A percentile compares a stretch with the other conserved stretches of the same genome.
Evolutionary conservation across 2,888 invertebrate species (phyloP).

Genomic region (Hyposoter didymator): DNA sequence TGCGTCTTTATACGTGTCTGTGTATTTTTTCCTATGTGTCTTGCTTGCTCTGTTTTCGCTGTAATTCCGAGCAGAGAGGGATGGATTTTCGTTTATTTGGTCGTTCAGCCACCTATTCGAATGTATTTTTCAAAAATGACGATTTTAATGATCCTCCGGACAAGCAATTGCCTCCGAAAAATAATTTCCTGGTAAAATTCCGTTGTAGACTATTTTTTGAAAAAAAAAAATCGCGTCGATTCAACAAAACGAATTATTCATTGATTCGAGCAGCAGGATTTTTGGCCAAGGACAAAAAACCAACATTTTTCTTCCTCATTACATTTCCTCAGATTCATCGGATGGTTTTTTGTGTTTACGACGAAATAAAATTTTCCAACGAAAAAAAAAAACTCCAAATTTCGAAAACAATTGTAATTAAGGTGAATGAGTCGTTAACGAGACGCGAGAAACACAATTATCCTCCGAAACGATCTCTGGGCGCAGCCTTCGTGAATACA

Average conservation of each 20-base stretch:
- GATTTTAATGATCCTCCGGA: conserved; percentile 14
- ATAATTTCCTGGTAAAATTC: background rate
- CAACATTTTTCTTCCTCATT: background rate
- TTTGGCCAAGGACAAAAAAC: background rate
- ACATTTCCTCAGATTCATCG: too few relatives aligned
- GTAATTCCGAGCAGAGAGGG: conserved; percentile 19
- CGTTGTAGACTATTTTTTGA: background rate
- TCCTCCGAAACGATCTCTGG: conserved; percentile 61
- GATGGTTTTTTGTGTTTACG: background rate
- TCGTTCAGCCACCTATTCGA: background rate
- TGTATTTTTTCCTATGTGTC: conserved; percentile 25
- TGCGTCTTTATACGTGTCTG: conserved; percentile 29
- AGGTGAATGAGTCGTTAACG: conserved; percentile 19
- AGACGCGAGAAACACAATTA: conserved; percentile 22
- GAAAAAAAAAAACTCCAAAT: background rate
- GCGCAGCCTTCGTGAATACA: conserved; percentile 72
- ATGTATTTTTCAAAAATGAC: conserved; percentile 35
- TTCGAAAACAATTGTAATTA: conserved; percentile 1
- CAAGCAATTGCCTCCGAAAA: conserved; percentile 3
- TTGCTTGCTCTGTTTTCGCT: conserved; percentile 21
- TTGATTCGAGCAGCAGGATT: background rate
- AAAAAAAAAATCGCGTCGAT: background rate
- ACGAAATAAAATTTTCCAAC: background rate
- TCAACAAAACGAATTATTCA: too few relatives aligned
- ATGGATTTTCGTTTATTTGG: conserved; percentile 5